A percentile compares a stretch with the other conserved stretches of the same genome.
These are phyloP conservation scores for Petrolisthes cinctipes DNA, from an alignment of 2,888 invertebrate species.

Conservation along the genomic window DNA sequence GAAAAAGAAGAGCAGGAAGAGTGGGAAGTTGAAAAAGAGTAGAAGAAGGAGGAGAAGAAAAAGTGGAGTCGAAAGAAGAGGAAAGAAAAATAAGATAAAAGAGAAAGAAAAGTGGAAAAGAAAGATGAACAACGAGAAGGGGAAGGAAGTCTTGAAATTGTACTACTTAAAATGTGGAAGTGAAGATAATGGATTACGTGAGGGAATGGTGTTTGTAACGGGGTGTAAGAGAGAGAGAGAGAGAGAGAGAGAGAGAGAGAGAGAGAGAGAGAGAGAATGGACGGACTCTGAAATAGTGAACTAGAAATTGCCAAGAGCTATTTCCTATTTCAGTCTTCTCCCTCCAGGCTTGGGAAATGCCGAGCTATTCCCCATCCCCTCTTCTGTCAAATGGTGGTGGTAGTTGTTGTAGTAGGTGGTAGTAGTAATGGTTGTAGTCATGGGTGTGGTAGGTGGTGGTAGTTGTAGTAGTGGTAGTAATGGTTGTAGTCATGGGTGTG, in stretches of 20 bases:
- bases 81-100: neutral
- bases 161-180: neutral
- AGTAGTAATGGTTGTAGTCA: neutral
- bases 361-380: neutral
- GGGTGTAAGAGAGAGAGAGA: slow-evolving; percentile 18
- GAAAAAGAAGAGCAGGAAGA: neutral
- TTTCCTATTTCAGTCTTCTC: neutral
- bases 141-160: neutral
- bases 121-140: neutral
- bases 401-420: neutral
- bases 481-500: neutral
- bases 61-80: neutral
- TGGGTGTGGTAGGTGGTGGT: neutral
- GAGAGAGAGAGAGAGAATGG: slow-evolving; percentile 6
- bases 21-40: neutral
- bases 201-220: neutral
- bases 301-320: neutral
- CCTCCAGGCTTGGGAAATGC: neutral
- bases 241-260: slow-evolving; percentile 25
- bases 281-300: neutral
- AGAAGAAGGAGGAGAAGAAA: neutral
- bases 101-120: neutral
- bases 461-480: neutral
- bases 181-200: neutral
- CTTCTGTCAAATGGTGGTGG: neutral